phyloP scores from a whole-genome alignment of 2,113 vertebrate species.

The Nasalis larvatus region DNA sequence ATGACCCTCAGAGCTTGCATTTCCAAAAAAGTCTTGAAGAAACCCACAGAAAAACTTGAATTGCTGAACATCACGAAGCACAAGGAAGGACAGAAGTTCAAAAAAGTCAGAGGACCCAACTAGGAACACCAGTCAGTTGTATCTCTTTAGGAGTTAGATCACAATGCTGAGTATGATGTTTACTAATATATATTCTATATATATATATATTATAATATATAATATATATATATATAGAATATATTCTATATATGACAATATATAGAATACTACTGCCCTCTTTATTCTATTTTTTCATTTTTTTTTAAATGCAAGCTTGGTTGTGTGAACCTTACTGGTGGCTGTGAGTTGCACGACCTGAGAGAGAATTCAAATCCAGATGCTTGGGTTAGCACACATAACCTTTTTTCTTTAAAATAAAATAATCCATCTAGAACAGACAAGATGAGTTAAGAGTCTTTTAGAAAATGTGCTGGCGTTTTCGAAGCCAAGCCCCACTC shows the following conservation, averaged over 20 bases:
- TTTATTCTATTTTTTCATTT: neutral
- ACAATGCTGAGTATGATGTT: neutral
- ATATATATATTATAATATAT: too few species aligned
- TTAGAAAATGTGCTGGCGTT: neutral
- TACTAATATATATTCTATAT: neutral
- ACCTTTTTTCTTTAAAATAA: neutral
- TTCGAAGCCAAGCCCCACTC: neutral
- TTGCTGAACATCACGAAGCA: neutral
- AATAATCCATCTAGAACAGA: neutral
- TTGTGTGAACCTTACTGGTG: neutral
- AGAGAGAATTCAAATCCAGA: constrained; percentile 24
- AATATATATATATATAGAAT: too few species aligned
- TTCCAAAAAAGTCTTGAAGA: neutral
- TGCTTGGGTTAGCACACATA: neutral
- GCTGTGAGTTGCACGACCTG: neutral
- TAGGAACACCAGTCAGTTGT: neutral
- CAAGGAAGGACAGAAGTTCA: neutral
- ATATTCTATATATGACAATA: neutral
- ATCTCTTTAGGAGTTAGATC: neutral
- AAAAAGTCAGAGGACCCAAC: neutral
- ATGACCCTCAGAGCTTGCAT: neutral
- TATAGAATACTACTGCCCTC: neutral
- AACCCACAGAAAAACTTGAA: neutral
- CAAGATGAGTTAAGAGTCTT: neutral
- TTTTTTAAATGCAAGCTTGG: neutral